Percentiles rank a stretch among this genome's conserved stretches.
phyloP scores from a whole-genome alignment of 2,888 invertebrate genomes.

The Drosophila meridionalis region DNA sequence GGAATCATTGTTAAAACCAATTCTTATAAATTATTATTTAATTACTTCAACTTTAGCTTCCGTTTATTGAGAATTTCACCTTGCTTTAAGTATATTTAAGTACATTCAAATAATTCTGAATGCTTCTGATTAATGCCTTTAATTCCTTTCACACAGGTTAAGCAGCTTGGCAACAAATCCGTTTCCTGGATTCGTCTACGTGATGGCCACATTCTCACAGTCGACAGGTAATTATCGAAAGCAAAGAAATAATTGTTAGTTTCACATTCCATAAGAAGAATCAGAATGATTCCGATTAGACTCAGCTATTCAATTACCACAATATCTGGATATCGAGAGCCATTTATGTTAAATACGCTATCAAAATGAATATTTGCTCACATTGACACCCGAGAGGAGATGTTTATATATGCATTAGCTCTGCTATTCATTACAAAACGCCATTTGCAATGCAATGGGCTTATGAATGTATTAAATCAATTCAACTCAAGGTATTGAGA shows the following conservation, averaged over 20 bases:
- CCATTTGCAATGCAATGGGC: constrained; percentile 26
- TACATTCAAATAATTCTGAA: background rate
- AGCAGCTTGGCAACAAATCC: constrained; percentile 96
- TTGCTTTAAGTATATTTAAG: background rate
- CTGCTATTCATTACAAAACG: constrained; percentile 16
- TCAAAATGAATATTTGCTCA: constrained; percentile 29
- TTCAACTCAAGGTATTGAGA: background rate
- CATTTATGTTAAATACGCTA: background rate
- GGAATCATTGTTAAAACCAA: background rate
- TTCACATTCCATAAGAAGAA: background rate
- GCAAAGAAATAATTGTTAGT: background rate
- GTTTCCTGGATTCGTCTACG: constrained; percentile 96
- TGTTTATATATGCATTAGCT: background rate
- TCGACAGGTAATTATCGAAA: constrained; percentile 89
- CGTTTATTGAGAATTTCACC: background rate
- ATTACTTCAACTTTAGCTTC: background rate
- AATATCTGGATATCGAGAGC: background rate
- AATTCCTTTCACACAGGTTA: constrained; percentile 87
- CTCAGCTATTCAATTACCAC: background rate
- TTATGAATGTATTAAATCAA: constrained; percentile 18
- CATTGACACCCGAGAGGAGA: constrained; percentile 32
- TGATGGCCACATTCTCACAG: constrained; percentile 95
- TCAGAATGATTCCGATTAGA: background rate
- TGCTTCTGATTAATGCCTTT: background rate
- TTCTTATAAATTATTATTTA: background rate